Evolutionary conservation across 35 echinoderm and acorn worm species (phyloP).

Genomic region (Patiria miniata): DNA sequence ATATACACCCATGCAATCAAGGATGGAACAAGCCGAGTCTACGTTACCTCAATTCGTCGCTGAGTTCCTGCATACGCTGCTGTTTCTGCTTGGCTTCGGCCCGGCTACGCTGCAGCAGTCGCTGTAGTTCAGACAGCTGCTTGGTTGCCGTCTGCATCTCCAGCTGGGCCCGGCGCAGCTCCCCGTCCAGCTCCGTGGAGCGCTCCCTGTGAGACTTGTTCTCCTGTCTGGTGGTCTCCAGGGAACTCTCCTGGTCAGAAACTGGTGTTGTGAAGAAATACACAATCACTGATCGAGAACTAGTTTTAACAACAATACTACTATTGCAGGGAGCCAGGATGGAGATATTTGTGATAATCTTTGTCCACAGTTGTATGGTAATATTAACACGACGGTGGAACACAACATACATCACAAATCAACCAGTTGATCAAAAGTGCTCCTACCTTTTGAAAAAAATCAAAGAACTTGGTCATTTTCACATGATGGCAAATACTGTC

Average conservation of each 20-base stretch:
- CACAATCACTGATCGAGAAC: background rate
- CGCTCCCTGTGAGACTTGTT: slow-evolving; percentile 42
- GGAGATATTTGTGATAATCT: too few relatives aligned
- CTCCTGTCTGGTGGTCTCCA: slow-evolving; percentile 35
- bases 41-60: slow-evolving; percentile 66
- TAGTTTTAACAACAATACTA: too few relatives aligned
- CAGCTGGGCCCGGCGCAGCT: slow-evolving; percentile 55
- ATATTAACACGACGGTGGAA: too few relatives aligned
- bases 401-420: too few relatives aligned
- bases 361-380: too few relatives aligned
- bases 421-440: too few relatives aligned
- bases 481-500: too few relatives aligned
- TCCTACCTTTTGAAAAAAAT: too few relatives aligned
- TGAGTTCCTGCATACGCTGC: slow-evolving; percentile 63
- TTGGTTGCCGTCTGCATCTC: slow-evolving; percentile 73
- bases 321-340: too few relatives aligned
- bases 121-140: slow-evolving; percentile 77
- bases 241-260: slow-evolving; percentile 40
- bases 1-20: too few relatives aligned
- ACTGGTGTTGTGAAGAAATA: slow-evolving; percentile 23
- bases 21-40: too few relatives aligned
- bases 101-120: slow-evolving; percentile 74
- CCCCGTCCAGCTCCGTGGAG: slow-evolving; percentile 58
- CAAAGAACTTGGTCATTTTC: too few relatives aligned
- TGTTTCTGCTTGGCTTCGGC: slow-evolving; percentile 59